Percentiles rank a stretch among this genome's conserved stretches.
Conservation (phyloP, 2,113 vertebrate species). For the Cyphomyrus plagiostoma region DNA sequence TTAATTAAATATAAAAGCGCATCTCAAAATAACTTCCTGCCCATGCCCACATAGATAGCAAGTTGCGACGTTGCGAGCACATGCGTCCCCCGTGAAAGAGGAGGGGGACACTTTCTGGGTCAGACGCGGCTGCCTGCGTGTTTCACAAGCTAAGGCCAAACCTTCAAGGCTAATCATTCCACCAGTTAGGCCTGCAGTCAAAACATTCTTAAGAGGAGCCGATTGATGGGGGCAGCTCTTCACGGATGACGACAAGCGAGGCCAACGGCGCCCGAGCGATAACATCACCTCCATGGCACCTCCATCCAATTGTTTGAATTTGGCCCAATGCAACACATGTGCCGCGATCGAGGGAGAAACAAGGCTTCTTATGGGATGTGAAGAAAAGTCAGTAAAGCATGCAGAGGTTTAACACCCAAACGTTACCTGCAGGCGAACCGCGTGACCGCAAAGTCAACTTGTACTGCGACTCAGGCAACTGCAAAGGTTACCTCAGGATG, state of each 20-base stretch:
- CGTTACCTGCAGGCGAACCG: conserved; percentile 30
- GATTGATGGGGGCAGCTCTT: not conserved
- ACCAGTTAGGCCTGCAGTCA: conserved; percentile 29
- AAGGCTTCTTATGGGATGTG: not conserved
- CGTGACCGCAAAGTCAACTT: not conserved
- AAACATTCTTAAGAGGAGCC: conserved; percentile 33
- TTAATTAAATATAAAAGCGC: not conserved
- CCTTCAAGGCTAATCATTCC: conserved; percentile 24
- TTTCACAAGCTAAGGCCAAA: conserved; percentile 19
- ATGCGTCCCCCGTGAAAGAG: not conserved
- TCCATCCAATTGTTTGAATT: not conserved
- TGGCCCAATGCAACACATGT: not conserved
- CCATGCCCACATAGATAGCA: not conserved
- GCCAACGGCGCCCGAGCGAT: not conserved
- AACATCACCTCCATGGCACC: not conserved
- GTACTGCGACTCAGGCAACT: not conserved
- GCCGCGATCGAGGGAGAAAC: not conserved
- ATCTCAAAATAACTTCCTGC: not conserved
- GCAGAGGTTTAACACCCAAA: conserved; percentile 34
- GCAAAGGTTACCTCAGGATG: not conserved
- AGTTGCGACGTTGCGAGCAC: not conserved
- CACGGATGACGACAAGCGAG: not conserved
- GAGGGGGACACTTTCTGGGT: conserved; percentile 22
- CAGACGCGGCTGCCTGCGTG: conserved; percentile 12
- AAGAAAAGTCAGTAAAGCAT: conserved; percentile 22